A percentile compares a stretch with the other conserved stretches of the same genome.
Conservation (phyloP, 2,888 invertebrate species). For the Boloria euphrosyne region DNA sequence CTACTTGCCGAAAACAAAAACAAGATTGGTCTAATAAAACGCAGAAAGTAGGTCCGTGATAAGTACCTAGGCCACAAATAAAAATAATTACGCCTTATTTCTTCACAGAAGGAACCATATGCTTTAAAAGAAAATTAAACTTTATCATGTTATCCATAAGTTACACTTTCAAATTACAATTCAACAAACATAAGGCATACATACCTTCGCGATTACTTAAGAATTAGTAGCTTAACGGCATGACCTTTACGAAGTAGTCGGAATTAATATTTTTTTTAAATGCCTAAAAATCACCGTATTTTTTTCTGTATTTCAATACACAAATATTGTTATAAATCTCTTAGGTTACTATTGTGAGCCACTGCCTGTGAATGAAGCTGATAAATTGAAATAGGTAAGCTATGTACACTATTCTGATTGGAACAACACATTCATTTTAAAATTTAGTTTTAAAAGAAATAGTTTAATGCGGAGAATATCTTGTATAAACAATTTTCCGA, state of each 20-base stretch:
- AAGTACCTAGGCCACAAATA: slow-evolving; percentile 59
- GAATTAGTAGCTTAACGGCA: slow-evolving; percentile 40
- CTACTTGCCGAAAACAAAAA: slow-evolving; percentile 41
- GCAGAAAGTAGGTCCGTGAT: slow-evolving; percentile 55
- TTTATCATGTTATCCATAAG: slow-evolving; percentile 29
- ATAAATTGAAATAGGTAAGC: no score
- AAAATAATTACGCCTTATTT: slow-evolving; percentile 54
- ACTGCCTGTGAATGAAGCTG: no score
- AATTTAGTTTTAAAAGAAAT: no score
- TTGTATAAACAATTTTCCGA: no score
- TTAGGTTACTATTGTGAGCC: no score
- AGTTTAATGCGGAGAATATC: no score
- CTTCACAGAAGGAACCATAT: slow-evolving; percentile 24
- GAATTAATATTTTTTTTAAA: slow-evolving; percentile 32
- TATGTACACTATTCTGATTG: no score
- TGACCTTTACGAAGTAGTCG: slow-evolving; percentile 40
- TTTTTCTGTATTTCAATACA: slow-evolving; percentile 2
- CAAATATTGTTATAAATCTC: not conserved
- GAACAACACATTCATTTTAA: no score
- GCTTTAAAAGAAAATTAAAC: slow-evolving; percentile 28
- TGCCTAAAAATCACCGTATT: slow-evolving; percentile 30
- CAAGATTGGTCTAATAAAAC: slow-evolving; percentile 48
- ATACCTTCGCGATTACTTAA: slow-evolving; percentile 37
- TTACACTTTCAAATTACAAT: slow-evolving; percentile 24
- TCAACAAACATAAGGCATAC: slow-evolving; percentile 5